Evolutionary conservation across 1,140 invertebrate species (phyloP).

Genomic region (Chymomyza costata): DNA sequence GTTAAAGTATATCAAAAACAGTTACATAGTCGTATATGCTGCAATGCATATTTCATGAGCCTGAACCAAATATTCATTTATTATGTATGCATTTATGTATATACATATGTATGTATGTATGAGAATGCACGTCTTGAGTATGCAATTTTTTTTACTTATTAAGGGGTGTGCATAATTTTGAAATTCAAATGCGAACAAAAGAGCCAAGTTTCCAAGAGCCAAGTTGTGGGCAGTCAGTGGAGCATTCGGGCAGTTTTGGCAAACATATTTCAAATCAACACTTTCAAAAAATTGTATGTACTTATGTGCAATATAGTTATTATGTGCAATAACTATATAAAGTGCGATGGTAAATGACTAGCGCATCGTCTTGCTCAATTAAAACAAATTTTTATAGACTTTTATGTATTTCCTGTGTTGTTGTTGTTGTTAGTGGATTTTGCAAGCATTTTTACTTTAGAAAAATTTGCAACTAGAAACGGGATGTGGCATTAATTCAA

Average conservation of each 20-base stretch:
- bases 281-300: constrained; percentile 12
- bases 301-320: constrained; percentile 29
- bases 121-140: too few species aligned
- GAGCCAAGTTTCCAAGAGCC: constrained; percentile 4
- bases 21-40: constrained; percentile 21
- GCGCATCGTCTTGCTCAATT: not conserved
- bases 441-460: too few species aligned
- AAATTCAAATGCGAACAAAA: constrained; percentile 1
- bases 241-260: too few species aligned
- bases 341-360: too few species aligned
- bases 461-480: constrained; percentile 36
- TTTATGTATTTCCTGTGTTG: constrained; percentile 20
- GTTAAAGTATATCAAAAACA: constrained; percentile 22
- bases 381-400: constrained; percentile 7
- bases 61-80: constrained; percentile 19
- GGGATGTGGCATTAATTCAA: constrained; percentile 67
- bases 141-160: too few species aligned
- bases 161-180: constrained; percentile 28
- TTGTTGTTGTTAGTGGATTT: not conserved
- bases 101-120: constrained; percentile 4
- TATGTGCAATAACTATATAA: constrained; percentile 5
- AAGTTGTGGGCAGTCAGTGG: too few species aligned
- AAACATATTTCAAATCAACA: constrained; percentile 22
- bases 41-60: constrained; percentile 39
- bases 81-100: constrained; percentile 4